phyloP scores from a whole-genome alignment of 1,140 invertebrate genomes.

The Apocrypta bakeri region DNA sequence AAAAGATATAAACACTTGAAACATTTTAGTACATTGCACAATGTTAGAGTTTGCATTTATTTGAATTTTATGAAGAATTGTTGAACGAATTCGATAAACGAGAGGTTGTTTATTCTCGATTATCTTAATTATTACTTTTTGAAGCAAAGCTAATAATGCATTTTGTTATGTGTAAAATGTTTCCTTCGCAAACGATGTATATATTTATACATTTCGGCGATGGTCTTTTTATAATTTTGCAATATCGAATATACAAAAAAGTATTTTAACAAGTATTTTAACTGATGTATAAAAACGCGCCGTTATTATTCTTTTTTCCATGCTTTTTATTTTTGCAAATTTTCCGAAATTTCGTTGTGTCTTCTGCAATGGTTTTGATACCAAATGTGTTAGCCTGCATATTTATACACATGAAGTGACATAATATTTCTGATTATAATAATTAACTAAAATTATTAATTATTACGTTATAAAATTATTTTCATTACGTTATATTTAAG shows the following conservation, averaged over 20 bases:
- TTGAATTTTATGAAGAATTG: background rate
- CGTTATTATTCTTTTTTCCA: conserved; percentile 11
- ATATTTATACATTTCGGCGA: background rate
- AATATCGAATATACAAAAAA: conserved; percentile 7
- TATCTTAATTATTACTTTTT: background rate
- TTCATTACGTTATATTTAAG: background rate
- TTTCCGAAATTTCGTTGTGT: conserved; percentile 45
- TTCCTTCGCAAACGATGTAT: conserved; percentile 19
- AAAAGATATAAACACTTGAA: background rate
- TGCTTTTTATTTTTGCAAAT: conserved; percentile 1
- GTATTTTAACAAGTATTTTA: conserved; percentile 46
- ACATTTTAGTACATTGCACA: background rate
- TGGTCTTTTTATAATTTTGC: conserved; percentile 2
- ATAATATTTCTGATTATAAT: conserved; percentile 59
- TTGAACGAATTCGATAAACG: background rate
- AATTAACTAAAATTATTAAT: conserved; percentile 13
- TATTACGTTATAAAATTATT: conserved; percentile 38
- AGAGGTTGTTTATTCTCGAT: background rate
- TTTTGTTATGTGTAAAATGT: background rate
- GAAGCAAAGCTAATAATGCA: background rate
- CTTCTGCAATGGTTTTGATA: conserved; percentile 66
- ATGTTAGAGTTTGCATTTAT: background rate
- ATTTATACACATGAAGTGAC: conserved; percentile 53
- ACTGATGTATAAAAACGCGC: background rate
- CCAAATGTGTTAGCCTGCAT: conserved; percentile 65